These are phyloP conservation scores for Chesias legatella DNA, from an alignment of 2,888 invertebrate species.

Conservation along the genomic window DNA sequence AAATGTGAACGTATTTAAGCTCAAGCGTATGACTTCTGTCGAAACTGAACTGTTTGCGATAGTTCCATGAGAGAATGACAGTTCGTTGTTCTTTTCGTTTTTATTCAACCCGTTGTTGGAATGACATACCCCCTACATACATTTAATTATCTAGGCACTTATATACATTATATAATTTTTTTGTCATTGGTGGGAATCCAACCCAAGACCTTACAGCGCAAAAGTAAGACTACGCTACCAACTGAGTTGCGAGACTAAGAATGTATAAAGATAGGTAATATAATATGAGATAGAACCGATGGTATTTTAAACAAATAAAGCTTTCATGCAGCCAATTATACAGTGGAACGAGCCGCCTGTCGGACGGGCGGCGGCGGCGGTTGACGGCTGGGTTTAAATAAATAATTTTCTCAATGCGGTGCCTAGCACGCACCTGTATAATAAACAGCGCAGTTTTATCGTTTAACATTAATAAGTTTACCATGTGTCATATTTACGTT, in stretches of 20 bases:
- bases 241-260: too few relatives aligned
- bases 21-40: conserved; percentile 35
- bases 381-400: conserved; percentile 38
- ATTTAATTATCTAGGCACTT: too few relatives aligned
- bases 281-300: conserved; percentile 23
- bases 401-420: conserved; percentile 38
- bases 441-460: conserved; percentile 11
- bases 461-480: conserved; percentile 24
- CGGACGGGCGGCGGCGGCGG: conserved; percentile 26
- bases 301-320: conserved; percentile 44
- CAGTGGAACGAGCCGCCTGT: conserved; percentile 30
- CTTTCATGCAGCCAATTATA: conserved; percentile 47
- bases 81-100: too few relatives aligned
- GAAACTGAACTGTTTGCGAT: conserved; percentile 11
- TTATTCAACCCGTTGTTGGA: too few relatives aligned
- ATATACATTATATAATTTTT: too few relatives aligned
- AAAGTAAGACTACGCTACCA: too few relatives aligned
- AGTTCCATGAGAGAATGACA: conserved; percentile 12
- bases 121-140: too few relatives aligned
- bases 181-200: too few relatives aligned
- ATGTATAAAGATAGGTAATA: conserved; percentile 4
- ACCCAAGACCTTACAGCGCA: too few relatives aligned
- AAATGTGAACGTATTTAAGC: conserved; percentile 56
- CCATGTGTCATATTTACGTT: conserved; percentile 5
- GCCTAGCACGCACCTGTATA: conserved; percentile 21